Percentiles rank a stretch among this genome's conserved stretches.
phyloP scores from a whole-genome alignment of 1,140 invertebrate genomes.

The Neuroterus valhalla region DNA sequence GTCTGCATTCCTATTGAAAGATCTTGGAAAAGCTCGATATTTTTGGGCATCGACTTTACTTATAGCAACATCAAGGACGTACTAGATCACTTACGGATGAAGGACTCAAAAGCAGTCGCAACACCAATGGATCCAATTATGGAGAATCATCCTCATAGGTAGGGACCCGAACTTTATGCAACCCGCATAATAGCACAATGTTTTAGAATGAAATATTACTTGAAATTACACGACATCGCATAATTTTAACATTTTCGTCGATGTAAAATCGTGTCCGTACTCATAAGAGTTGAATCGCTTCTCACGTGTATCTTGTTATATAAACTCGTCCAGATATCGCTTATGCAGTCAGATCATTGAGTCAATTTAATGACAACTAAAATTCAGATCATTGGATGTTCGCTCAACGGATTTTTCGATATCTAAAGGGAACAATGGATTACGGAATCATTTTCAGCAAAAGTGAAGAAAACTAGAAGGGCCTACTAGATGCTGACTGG shows the following conservation, averaged over 20 bases:
- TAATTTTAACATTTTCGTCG: too few relatives aligned
- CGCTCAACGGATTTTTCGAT: not conserved
- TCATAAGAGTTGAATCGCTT: not conserved
- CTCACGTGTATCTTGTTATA: not conserved
- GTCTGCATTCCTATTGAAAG: not conserved
- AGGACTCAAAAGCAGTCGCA: not conserved
- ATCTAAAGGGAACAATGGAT: not conserved
- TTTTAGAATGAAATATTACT: too few relatives aligned
- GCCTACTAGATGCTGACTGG: conserved; percentile 59
- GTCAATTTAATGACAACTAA: not conserved
- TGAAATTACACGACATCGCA: too few relatives aligned
- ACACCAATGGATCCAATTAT: not conserved
- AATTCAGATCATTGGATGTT: not conserved
- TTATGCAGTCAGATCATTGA: not conserved
- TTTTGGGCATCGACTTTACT: conserved; percentile 36
- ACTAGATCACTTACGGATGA: not conserved
- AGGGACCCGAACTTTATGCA: too few relatives aligned
- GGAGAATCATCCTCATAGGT: not conserved
- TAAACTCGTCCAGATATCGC: not conserved
- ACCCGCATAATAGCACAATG: too few relatives aligned
- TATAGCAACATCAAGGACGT: conserved; percentile 2
- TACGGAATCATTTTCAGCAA: not conserved
- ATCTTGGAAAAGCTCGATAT: conserved; percentile 31
- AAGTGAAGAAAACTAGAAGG: not conserved
- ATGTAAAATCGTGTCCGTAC: too few relatives aligned